Conservation (phyloP, 1,140 invertebrate species). For the Dreissena rostriformis region DNA sequence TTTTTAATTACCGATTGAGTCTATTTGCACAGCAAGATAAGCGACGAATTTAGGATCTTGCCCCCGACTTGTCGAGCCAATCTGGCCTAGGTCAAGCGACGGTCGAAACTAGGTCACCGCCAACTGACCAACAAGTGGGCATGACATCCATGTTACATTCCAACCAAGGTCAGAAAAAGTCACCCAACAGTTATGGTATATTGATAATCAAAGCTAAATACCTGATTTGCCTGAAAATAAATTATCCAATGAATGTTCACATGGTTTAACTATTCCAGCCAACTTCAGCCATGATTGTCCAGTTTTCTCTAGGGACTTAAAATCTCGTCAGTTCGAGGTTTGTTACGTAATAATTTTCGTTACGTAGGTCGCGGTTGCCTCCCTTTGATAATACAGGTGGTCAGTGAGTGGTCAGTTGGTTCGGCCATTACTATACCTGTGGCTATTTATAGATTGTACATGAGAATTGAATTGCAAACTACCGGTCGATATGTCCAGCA, state of each 20-base stretch:
- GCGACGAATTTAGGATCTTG: conserved; percentile 16
- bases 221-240: too few relatives aligned
- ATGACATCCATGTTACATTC: conserved; percentile 13
- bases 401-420: background rate
- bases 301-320: conserved; percentile 53
- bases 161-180: too few relatives aligned
- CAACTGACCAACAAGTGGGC: conserved; percentile 56
- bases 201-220: too few relatives aligned
- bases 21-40: conserved; percentile 40
- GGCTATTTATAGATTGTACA: too few relatives aligned
- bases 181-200: too few relatives aligned
- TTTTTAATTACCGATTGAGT: conserved; percentile 40
- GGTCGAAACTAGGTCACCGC: conserved; percentile 56
- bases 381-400: conserved; percentile 37
- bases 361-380: conserved; percentile 47
- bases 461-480: too few relatives aligned
- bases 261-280: conserved; percentile 39
- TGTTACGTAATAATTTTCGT: conserved; percentile 55
- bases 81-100: conserved; percentile 55
- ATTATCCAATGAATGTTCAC: conserved; percentile 12
- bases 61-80: conserved; percentile 34
- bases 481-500: too few relatives aligned
- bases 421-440: too few relatives aligned
- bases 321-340: conserved; percentile 55
- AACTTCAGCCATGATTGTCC: conserved; percentile 47